Base-by-base conservation (phyloP, 1,140 invertebrate genomes). In the Leptonema lineaticorne region DNA sequence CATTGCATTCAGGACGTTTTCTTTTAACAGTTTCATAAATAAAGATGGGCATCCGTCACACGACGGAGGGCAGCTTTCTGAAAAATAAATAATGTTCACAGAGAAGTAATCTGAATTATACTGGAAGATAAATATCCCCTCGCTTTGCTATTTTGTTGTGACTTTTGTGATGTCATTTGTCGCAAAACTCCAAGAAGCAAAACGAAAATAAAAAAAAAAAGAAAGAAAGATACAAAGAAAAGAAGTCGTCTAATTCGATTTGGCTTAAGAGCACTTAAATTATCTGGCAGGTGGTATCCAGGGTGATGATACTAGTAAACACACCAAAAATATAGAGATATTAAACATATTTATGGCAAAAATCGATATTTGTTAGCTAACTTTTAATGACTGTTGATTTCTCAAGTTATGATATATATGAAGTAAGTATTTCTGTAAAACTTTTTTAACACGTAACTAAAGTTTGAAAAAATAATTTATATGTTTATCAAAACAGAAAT, bases 221-320 rank as follows among this genome's bases (percentile, higher is more conserved):
- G 37, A 41, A 11, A 41, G 26, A 70, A 66, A 70, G 18, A 66
- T 37, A 28, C 37, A 41, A 33, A 67, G 22, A 53, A 22, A 26
- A 26, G 50, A 53, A 53, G 50, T 20, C 33, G 33, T 70, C 53
- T 67, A 70, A 70, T 70, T 70, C 64, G 69, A 70, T 70, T 70
- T 70, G 53, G 63, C 64, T 70, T 66, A 70, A 69, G 65, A 70
- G 69, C 69, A 66, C 69, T 70, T 70, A 70, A 70, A 70, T 70
- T 70, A 67, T 70, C 63, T 67, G 45, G 33, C 50, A 28, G 45
- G 65, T 37, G 50, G 48, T 37, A 30, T n/a, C 48, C 27, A 41
- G 64, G 64, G 50, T 28, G 50, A 29, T 24, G 50, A 53, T 53
- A 7, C 11, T 20, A 48, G 22, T 9, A 26, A 26, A 37, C 2